Evolutionary conservation across 2,888 invertebrate species (phyloP), one percentile per base, ranked within the genome.

Genomic region (Nesidiocoris tenuis): DNA sequence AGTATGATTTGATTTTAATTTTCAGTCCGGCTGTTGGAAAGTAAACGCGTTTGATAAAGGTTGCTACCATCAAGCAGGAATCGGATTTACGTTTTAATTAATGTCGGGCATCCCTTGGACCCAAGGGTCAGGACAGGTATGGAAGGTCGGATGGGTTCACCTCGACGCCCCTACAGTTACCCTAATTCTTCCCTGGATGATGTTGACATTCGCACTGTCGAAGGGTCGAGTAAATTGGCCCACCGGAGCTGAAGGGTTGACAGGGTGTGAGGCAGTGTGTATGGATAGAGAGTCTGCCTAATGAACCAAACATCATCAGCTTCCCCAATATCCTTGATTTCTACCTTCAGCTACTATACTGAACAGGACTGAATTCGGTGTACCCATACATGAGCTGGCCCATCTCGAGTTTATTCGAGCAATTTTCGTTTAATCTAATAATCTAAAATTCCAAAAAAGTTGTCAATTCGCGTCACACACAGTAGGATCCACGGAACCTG

Each of bases 281-380:
- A 39, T 7, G 5, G 39, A 39, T 7, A 3, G 39, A 12, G 39
- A 7, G 5, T 39, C 39, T 56, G 59, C 57, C 70, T 70, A 70
- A 70, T 70, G 70, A 70, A 70, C 70, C 70, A 70, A 70, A 70
- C 70, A 70, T 70, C 70, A 70, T 70, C 70, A 70, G 70, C 70
- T 59, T 16, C 61, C 59, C 57, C 70, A 70, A 70, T 70, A 70
- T 59, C 70, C 23, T 59, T 70, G 59, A 70, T 70, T 59, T 39
- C 39, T 39, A n/a, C n/a, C n/a, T n/a, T n/a, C n/a, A n/a, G n/a
- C n/a, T n/a, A n/a, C n/a, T n/a, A n/a, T n/a, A n/a, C n/a, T n/a
- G n/a, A n/a, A n/a, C n/a, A n/a, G n/a, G n/a, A n/a, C n/a, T n/a
- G n/a, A n/a, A n/a, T n/a, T n/a, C n/a, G n/a, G n/a, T n/a, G n/a